phyloP scores from a whole-genome alignment of 1,140 invertebrate genomes.

The Callitettix versicolor region DNA sequence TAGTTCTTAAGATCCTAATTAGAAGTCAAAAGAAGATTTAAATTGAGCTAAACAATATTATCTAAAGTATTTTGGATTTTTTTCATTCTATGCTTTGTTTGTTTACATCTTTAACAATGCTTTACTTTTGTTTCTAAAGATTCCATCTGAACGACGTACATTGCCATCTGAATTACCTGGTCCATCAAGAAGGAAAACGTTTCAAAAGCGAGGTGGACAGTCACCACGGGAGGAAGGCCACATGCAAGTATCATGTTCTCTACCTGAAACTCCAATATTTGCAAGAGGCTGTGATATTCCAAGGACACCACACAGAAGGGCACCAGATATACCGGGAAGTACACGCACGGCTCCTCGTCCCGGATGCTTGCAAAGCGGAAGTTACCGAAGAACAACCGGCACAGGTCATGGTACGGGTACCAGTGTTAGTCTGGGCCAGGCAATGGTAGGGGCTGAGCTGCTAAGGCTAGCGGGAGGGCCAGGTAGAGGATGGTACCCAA shows the following conservation, averaged over 20 bases:
- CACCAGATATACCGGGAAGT: constrained; percentile 23
- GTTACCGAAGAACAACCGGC: constrained; percentile 7
- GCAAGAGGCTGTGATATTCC: constrained; percentile 45
- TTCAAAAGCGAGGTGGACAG: constrained; percentile 36
- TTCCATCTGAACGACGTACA: constrained; percentile 54
- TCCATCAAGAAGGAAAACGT: constrained; percentile 39
- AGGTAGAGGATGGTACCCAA: constrained; percentile 72
- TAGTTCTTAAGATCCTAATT: no score
- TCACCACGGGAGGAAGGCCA: constrained; percentile 40
- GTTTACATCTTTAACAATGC: no score
- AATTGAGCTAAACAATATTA: no score
- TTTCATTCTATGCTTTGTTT: no score
- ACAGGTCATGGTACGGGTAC: constrained; percentile 16
- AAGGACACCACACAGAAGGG: constrained; percentile 26
- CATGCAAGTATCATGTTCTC: constrained; percentile 67
- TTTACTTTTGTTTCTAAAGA: no score
- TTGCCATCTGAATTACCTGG: constrained; percentile 54
- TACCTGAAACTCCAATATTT: constrained; percentile 74
- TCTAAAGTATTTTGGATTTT: no score
- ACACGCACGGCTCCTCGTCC: constrained; percentile 9
- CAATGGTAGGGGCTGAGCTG: constrained; percentile 61
- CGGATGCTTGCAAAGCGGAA: constrained; percentile 11
- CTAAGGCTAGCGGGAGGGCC: constrained; percentile 64
- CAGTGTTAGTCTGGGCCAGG: constrained; percentile 35
- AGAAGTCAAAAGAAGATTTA: no score